phyloP scores from a whole-genome alignment of 2,888 invertebrate species.

The Trileptium ribeirensis region DNA sequence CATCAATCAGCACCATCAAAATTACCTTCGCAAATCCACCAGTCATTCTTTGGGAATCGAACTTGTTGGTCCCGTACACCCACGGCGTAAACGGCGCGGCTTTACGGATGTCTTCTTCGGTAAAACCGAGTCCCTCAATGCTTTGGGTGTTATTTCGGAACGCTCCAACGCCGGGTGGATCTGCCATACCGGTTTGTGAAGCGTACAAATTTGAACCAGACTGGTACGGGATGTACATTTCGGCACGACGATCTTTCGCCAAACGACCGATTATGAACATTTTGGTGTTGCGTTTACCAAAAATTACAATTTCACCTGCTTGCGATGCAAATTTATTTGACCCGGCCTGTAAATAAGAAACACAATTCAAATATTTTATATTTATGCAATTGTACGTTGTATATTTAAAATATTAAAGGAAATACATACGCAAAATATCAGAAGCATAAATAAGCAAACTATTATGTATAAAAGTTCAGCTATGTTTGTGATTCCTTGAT shows the following conservation, averaged over 20 bases:
- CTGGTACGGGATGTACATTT: constrained; percentile 49
- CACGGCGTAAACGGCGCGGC: constrained; percentile 49
- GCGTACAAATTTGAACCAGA: constrained; percentile 48
- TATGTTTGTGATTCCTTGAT: too few species aligned
- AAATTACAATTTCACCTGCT: constrained; percentile 19
- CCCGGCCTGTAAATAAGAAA: constrained; percentile 19
- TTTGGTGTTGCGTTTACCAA: constrained; percentile 12
- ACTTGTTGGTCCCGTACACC: constrained; percentile 51
- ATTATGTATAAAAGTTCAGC: too few species aligned
- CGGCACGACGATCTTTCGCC: constrained; percentile 38
- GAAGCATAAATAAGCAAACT: too few species aligned
- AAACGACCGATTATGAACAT: constrained; percentile 38
- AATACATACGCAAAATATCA: too few species aligned
- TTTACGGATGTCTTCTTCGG: constrained; percentile 46
- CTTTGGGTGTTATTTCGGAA: constrained; percentile 10
- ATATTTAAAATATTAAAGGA: too few species aligned
- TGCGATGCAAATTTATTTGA: constrained; percentile 18
- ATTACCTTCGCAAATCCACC: constrained; percentile 48
- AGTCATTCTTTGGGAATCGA: constrained; percentile 47
- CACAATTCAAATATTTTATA: too few species aligned
- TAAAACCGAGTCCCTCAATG: constrained; percentile 30
- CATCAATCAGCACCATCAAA: constrained; percentile 25
- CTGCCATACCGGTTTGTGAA: constrained; percentile 48
- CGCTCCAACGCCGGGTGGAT: constrained; percentile 35
- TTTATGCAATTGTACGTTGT: too few species aligned